Base-by-base conservation (phyloP, 2,888 invertebrate genomes). In the Apamea epomidion region DNA sequence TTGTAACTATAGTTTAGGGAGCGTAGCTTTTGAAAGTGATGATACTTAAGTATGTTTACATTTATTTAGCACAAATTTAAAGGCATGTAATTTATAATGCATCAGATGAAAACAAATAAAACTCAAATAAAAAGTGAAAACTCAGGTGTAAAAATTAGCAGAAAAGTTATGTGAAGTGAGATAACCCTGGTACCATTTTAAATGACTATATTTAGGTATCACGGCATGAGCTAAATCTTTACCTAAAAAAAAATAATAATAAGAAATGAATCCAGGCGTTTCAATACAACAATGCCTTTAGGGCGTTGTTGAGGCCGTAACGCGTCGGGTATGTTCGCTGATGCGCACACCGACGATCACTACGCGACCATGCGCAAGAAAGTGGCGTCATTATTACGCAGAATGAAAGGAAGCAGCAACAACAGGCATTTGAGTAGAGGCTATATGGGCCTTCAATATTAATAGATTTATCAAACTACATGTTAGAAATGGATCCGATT, bases 1-100 rank as follows among this genome's bases (percentile, higher is more conserved):
- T 65, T 62, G 60, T 54, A 45, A 73, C 69, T 69, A 84, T 68
- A 62, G 80, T 69, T 79, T 73, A 18, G 48, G n/a, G 14, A 78
- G 45, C 4, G 51, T 12, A 51, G 54, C 42, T 83, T 76, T 10
- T 25, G 37, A 10, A 25, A 42, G 42, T 29, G 14, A 16, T 62
- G 25, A 8, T 62, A 64, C 21, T 51, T 79, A n/a, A 18, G 37
- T 58, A 12, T 51, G 25, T 29, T 2, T 37, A 37, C 37, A 37
- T 37, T 37, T 37, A 37, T 37, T 37, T 37, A 37, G 1, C 37
- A 37, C 5, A 37, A 0, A 37, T 5, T 37, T 10, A 45, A 12
- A 42, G 10, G 42, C 42, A 42, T 4, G 3, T 0, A 42, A 42
- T n/a, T n/a, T 10, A 42, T 42, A 42, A 42, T 42, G 0, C 37